These are phyloP conservation scores for Holothuria glaberrima DNA, from an alignment of 35 echinoderm and acorn worm genomes.

Conservation along the genomic window DNA sequence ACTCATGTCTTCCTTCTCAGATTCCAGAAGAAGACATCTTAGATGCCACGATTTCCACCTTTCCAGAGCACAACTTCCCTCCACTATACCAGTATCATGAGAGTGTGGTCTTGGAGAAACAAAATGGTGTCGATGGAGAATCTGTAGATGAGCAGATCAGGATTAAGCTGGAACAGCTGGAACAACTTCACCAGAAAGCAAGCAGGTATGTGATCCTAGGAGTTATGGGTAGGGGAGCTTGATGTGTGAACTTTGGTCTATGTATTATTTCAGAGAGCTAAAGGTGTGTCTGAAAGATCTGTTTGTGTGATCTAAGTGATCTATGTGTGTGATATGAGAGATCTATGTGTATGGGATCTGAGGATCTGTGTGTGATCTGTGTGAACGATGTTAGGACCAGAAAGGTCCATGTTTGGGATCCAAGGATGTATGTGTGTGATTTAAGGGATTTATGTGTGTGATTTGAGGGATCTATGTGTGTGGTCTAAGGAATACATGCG, in stretches of 20 bases:
- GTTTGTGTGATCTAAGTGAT: no score
- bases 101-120: constrained; percentile 44
- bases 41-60: constrained; percentile 39
- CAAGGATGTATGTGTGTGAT: no score
- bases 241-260: not conserved
- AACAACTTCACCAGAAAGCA: constrained; percentile 66
- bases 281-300: no score
- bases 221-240: no score
- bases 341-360: no score
- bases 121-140: constrained; percentile 18
- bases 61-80: constrained; percentile 60
- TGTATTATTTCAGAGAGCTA: not conserved
- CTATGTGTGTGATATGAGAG: no score
- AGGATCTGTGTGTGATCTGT: no score
- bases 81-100: constrained; percentile 76
- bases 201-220: constrained; percentile 61
- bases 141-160: constrained; percentile 46
- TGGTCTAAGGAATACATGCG: no score
- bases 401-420: no score
- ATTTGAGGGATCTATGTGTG: no score
- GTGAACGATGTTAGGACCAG: no score
- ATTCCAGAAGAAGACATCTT: constrained; percentile 66
- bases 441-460: no score
- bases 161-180: constrained; percentile 44
- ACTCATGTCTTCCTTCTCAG: constrained; percentile 13